Conservation (phyloP, 2,797 vertebrate genomes). For the Ataeniobius toweri region DNA sequence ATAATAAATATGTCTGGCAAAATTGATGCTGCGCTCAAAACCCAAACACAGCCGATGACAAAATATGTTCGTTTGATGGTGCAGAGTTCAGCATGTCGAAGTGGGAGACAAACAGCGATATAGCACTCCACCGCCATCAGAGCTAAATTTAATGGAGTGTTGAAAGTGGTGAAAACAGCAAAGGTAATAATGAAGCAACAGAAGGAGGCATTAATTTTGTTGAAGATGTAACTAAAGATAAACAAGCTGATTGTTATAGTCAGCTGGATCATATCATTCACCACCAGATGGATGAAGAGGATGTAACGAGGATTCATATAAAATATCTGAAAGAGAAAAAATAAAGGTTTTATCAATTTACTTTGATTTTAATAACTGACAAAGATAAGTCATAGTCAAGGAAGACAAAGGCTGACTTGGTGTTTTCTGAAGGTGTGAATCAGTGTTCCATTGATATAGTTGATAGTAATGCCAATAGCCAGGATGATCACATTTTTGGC, state of each 20-base stretch:
- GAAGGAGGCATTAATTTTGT: conserved; percentile 51
- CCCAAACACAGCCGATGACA: conserved; percentile 68
- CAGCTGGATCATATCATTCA: conserved; percentile 78
- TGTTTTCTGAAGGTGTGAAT: conserved; percentile 68
- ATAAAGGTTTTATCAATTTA: background rate
- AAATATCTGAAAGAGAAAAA: conserved; percentile 45
- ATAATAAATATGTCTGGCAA: conserved; percentile 59
- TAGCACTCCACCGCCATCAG: conserved; percentile 74
- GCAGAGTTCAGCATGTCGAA: conserved; percentile 63
- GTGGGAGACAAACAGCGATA: conserved; percentile 69
- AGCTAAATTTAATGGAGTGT: conserved; percentile 73
- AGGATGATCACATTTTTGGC: conserved; percentile 68
- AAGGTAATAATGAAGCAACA: conserved; percentile 58
- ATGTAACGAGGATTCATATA: conserved; percentile 71
- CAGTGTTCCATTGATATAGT: conserved; percentile 66
- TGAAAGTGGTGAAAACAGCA: conserved; percentile 52
- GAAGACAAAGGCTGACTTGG: conserved; percentile 34
- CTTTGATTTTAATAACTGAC: background rate
- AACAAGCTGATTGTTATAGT: conserved; percentile 47
- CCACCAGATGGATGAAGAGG: conserved; percentile 76
- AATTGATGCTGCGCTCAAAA: conserved; percentile 33
- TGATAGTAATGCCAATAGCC: conserved; percentile 64
- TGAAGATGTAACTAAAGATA: conserved; percentile 54
- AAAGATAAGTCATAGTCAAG: background rate
- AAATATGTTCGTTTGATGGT: conserved; percentile 59